Percentiles rank a stretch among this genome's conserved stretches.
These are phyloP conservation scores for Miichthys miiuy DNA, from an alignment of 2,797 vertebrate species.

Conservation along the genomic window DNA sequence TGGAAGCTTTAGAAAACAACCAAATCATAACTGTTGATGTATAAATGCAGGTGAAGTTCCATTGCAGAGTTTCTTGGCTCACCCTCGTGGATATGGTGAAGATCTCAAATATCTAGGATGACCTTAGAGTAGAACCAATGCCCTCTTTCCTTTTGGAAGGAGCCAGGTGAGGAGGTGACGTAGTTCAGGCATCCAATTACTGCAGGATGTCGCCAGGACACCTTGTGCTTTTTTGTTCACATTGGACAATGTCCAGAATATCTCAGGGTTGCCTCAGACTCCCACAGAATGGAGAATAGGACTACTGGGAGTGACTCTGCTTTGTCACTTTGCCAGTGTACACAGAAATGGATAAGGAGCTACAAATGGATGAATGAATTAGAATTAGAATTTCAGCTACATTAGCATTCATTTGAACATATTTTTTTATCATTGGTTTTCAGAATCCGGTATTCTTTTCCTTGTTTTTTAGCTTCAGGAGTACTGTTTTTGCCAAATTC, in stretches of 20 bases:
- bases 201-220: slow-evolving; percentile 9
- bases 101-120: neutral
- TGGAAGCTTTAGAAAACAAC: neutral
- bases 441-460: neutral
- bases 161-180: slow-evolving; percentile 1
- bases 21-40: neutral
- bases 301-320: too few relatives aligned
- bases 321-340: neutral
- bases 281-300: neutral
- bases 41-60: neutral
- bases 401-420: neutral
- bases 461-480: neutral
- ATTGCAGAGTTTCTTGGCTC: neutral
- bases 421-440: neutral
- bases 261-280: neutral
- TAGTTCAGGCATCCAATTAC: slow-evolving; percentile 6
- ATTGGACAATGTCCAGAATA: neutral
- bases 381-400: neutral
- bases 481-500: neutral
- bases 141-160: neutral
- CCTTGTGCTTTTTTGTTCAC: neutral
- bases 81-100: neutral
- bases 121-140: neutral
- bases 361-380: neutral
- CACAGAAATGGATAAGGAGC: neutral